A percentile compares a stretch with the other conserved stretches of the same genome.
Conservation (phyloP, 2,113 vertebrate genomes). For the Colius striatus region DNA sequence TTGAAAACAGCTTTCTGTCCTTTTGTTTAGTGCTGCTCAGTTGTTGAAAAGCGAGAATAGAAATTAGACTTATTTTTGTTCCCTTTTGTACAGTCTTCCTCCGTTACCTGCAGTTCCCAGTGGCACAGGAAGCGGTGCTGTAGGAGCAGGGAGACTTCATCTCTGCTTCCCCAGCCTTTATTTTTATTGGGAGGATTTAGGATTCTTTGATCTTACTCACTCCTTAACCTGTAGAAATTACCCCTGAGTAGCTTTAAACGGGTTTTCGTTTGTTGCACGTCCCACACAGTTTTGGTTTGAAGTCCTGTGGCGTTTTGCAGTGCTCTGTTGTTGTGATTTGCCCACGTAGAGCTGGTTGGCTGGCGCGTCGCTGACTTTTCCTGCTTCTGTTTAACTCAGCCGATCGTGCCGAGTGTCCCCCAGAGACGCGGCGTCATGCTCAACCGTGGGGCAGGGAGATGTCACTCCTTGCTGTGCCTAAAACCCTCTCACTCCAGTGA, state of each 20-base stretch:
- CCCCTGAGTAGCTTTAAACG: not conserved
- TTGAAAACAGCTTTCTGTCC: not conserved
- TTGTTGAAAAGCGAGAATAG: not conserved
- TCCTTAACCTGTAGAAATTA: not conserved
- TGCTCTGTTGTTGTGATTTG: not conserved
- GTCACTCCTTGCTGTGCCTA: not conserved
- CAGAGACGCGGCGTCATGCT: rapidly evolving
- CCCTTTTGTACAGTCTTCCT: not conserved
- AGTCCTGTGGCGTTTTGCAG: not conserved
- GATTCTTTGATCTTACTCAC: not conserved
- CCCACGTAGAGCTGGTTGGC: not conserved
- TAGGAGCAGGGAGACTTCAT: not conserved
- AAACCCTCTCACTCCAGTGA: not conserved
- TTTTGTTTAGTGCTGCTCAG: not conserved
- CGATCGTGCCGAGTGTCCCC: rapidly evolving
- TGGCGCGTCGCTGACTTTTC: rapidly evolving
- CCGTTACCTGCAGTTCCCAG: not conserved
- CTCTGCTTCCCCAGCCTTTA: not conserved
- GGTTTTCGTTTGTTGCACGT: not conserved
- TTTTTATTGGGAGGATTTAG: not conserved
- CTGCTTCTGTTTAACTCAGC: not conserved
- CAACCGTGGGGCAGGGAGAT: not conserved
- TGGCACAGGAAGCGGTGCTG: rapidly evolving
- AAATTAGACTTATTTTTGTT: not conserved
- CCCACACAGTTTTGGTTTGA: not conserved